Conservation (phyloP, 2,888 invertebrate genomes). For the Acanthacorydalis orientalis region DNA sequence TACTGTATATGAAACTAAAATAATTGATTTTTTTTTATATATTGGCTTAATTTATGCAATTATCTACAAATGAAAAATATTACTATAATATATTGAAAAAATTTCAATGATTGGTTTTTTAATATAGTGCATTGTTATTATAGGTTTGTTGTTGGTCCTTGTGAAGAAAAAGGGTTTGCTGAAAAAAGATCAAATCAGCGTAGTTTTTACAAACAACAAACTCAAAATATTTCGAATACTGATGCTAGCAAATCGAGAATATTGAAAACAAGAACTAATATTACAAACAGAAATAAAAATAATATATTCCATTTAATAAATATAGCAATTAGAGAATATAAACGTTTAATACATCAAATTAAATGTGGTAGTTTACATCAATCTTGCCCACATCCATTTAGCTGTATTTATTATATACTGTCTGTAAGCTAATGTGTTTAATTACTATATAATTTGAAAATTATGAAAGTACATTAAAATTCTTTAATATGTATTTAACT, state of each 20-base stretch:
- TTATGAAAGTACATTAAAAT: no score
- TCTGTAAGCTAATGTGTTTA: slow-evolving; percentile 22
- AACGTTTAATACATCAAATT: slow-evolving; percentile 27
- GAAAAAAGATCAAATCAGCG: not conserved
- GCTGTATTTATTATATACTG: slow-evolving; percentile 40
- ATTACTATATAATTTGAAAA: no score
- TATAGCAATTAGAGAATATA: slow-evolving; percentile 27
- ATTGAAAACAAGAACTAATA: not conserved
- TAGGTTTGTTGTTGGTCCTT: slow-evolving; percentile 42
- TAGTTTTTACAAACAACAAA: not conserved
- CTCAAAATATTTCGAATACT: no score
- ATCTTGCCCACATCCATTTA: slow-evolving; percentile 42
- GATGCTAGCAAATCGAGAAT: slow-evolving; percentile 1
- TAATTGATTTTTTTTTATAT: no score
- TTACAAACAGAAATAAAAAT: slow-evolving; percentile 15
- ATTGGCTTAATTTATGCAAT: no score
- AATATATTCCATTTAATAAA: slow-evolving; percentile 22
- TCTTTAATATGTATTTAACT: no score
- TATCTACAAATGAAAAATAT: no score
- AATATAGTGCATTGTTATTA: no score
- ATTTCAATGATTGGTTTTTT: no score
- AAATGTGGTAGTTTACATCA: slow-evolving; percentile 30
- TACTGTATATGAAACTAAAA: no score
- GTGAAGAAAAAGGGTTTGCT: slow-evolving; percentile 33
- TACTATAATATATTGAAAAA: no score